phyloP scores from a whole-genome alignment of 2,888 invertebrate species.

The Cremastobaeus sp. region DNA sequence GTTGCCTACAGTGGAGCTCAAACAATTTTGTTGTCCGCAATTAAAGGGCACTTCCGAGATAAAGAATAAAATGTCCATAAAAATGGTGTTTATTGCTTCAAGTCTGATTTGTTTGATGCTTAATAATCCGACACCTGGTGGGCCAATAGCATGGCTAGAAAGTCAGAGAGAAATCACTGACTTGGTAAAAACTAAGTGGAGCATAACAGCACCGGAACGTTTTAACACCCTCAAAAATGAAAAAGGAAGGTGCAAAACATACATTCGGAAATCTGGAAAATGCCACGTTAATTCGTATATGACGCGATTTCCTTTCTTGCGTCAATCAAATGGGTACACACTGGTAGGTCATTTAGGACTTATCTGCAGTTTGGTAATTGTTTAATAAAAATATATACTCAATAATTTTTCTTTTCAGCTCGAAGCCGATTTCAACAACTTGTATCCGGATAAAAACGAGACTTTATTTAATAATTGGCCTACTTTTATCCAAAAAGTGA shows the following conservation, averaged over 20 bases:
- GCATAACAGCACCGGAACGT: not conserved
- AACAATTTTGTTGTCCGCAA: too few species aligned
- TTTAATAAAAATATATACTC: too few species aligned
- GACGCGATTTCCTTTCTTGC: not conserved
- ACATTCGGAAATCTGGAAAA: not conserved
- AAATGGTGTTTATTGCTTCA: too few species aligned
- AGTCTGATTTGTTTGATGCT: too few species aligned
- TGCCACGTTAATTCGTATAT: too few species aligned
- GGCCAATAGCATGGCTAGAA: not conserved
- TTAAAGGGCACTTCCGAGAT: too few species aligned
- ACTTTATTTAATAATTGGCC: constrained; percentile 1
- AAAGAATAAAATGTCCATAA: too few species aligned
- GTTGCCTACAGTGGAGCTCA: too few species aligned
- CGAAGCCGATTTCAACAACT: not conserved
- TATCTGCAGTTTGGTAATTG: too few species aligned
- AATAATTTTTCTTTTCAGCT: not conserved
- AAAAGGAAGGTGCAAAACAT: not conserved
- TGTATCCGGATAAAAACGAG: not conserved
- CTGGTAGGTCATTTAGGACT: too few species aligned
- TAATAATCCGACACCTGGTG: too few species aligned
- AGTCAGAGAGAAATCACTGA: not conserved
- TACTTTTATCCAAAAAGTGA: not conserved
- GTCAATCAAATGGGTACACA: not conserved
- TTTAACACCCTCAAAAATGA: not conserved
- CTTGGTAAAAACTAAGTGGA: not conserved